phyloP scores from a whole-genome alignment of 2,888 invertebrate species.

The Hermaeophaga mercurialis region DNA sequence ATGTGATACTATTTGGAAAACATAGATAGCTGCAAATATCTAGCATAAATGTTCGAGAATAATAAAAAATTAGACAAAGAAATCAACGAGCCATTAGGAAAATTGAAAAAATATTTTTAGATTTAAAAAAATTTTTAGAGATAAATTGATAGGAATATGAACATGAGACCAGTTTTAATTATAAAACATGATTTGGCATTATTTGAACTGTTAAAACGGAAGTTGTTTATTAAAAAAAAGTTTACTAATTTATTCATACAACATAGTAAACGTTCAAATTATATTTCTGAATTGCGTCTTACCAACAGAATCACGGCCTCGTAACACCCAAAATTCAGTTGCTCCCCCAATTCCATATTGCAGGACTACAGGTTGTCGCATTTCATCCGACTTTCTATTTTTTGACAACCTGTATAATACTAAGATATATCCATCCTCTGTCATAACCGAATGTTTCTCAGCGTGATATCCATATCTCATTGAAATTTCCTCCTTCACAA shows the following conservation, averaged over 20 bases:
- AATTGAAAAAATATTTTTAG: no score
- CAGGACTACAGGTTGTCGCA: slow-evolving; percentile 37
- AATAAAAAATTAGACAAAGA: no score
- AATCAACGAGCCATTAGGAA: no score
- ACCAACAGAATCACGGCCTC: slow-evolving; percentile 40
- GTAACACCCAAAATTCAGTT: slow-evolving; percentile 39
- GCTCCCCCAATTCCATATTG: slow-evolving; percentile 39
- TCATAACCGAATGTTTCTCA: slow-evolving; percentile 70
- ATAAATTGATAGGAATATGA: no score
- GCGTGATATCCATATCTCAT: slow-evolving; percentile 65
- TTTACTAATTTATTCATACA: no score
- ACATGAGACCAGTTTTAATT: no score
- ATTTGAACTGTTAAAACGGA: neutral
- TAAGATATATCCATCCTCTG: slow-evolving; percentile 80
- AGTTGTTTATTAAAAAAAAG: neutral
- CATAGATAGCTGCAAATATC: no score
- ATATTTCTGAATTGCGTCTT: slow-evolving; percentile 11
- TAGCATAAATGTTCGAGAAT: no score
- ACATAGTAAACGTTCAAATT: no score
- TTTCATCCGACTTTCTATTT: slow-evolving; percentile 8
- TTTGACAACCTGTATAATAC: slow-evolving; percentile 51
- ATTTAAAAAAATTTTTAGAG: no score
- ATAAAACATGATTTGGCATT: no score
- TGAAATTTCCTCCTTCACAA: slow-evolving; percentile 45
- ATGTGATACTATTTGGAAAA: no score